Percentiles rank a stretch among this genome's conserved stretches.
Evolutionary conservation across 2,113 vertebrate species (phyloP).

Genomic region (Xerus inauris): DNA sequence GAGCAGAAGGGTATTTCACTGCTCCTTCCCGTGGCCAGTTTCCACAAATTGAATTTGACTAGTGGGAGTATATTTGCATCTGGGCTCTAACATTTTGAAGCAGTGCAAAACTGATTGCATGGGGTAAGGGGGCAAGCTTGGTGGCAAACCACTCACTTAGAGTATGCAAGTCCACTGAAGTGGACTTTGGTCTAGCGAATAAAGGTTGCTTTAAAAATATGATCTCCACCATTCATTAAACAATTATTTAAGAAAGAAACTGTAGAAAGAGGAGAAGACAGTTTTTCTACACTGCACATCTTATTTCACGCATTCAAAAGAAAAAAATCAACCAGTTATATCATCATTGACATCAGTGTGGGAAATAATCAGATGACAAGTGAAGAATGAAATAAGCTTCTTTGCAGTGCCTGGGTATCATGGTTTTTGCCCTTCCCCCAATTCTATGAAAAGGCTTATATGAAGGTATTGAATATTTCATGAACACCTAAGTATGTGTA

Average conservation of each 20-base stretch:
- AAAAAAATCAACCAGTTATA: no score
- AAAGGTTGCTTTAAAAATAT: no score
- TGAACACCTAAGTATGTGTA: not conserved
- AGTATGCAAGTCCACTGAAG: no score
- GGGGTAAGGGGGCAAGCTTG: no score
- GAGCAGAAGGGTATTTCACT: not conserved
- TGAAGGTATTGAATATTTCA: not conserved
- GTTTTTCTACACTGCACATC: not conserved
- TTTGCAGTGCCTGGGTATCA: not conserved
- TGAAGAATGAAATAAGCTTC: not conserved
- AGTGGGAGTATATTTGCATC: not conserved
- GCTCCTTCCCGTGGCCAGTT: not conserved
- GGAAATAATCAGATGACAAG: no score
- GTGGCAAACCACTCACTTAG: no score
- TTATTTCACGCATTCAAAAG: not conserved
- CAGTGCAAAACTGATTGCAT: not conserved
- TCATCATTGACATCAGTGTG: not conserved
- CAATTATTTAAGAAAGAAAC: no score
- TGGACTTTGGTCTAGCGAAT: no score
- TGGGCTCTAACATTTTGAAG: not conserved
- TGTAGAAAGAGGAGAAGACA: not conserved
- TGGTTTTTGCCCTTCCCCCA: no score
- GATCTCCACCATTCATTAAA: no score
- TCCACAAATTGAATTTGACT: not conserved
- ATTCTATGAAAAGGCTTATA: not conserved